These are phyloP conservation scores for Cyprinodon variegatus DNA, from an alignment of 2,113 vertebrate species.

Conservation along the genomic window DNA sequence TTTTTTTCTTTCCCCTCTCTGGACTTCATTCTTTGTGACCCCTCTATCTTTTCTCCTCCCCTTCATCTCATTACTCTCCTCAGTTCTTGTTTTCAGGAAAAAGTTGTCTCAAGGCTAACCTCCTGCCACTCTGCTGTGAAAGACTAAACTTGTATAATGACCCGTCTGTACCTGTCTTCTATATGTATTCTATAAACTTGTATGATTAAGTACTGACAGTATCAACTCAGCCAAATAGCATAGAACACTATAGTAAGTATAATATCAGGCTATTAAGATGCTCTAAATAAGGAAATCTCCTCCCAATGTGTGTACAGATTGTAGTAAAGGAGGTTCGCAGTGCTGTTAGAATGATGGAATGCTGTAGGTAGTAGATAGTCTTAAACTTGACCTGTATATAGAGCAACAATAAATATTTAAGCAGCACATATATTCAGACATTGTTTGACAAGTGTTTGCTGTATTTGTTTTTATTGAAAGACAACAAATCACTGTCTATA, in stretches of 20 bases:
- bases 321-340: conserved; percentile 33
- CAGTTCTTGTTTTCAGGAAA: conserved; percentile 33
- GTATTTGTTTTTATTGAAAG: conserved; percentile 26
- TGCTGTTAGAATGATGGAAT: conserved; percentile 76
- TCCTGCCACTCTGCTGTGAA: conserved; percentile 20
- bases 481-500: conserved; percentile 39
- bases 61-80: conserved; percentile 38
- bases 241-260: conserved; percentile 6
- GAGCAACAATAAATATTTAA: conserved; percentile 79
- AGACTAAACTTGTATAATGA: conserved; percentile 15
- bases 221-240: conserved; percentile 35
- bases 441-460: neutral
- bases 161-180: conserved; percentile 25
- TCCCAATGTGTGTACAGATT: conserved; percentile 36
- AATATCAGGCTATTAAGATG: conserved; percentile 33
- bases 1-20: conserved; percentile 2
- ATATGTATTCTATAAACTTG: neutral
- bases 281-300: conserved; percentile 39
- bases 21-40: neutral
- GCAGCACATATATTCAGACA: conserved; percentile 33
- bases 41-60: neutral
- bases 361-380: conserved; percentile 62
- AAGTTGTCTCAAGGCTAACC: conserved; percentile 33
- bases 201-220: conserved; percentile 14
- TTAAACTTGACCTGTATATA: conserved; percentile 77